Percentiles rank a stretch among this genome's conserved stretches.
phyloP scores from a whole-genome alignment of 2,113 vertebrate genomes.

The Damaliscus lunatus region DNA sequence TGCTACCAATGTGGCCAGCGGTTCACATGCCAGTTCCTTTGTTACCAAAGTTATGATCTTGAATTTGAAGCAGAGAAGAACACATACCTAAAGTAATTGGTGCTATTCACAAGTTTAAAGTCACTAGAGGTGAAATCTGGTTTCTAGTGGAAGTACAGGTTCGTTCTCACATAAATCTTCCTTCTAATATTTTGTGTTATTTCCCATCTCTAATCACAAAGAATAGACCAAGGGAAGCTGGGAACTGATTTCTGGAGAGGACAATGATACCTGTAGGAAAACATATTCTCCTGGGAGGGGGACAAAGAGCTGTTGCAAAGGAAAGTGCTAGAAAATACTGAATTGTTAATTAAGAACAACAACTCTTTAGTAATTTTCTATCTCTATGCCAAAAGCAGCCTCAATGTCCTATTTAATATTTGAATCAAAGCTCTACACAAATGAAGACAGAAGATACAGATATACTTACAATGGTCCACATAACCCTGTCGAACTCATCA shows the following conservation, averaged over 20 bases:
- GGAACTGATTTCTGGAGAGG: background rate
- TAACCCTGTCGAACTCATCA: background rate
- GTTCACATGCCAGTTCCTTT: background rate
- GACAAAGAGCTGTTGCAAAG: background rate
- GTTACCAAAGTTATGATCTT: background rate
- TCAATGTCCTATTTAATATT: background rate
- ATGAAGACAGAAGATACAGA: background rate
- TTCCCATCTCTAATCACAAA: background rate
- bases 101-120: background rate
- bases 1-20: background rate
- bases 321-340: background rate
- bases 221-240: background rate
- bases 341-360: background rate
- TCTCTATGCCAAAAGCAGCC: background rate
- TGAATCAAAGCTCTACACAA: background rate
- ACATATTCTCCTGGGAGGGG: background rate
- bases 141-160: background rate
- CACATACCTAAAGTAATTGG: background rate
- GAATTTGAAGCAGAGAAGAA: background rate
- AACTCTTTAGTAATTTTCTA: background rate
- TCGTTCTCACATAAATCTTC: accelerated
- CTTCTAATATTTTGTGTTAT: background rate
- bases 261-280: background rate
- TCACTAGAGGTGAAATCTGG: background rate
- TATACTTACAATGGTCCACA: background rate